A percentile compares a stretch with the other conserved stretches of the same genome.
Evolutionary conservation across 2,888 invertebrate genomes (phyloP).

Genomic region (Latrodectus hesperus): DNA sequence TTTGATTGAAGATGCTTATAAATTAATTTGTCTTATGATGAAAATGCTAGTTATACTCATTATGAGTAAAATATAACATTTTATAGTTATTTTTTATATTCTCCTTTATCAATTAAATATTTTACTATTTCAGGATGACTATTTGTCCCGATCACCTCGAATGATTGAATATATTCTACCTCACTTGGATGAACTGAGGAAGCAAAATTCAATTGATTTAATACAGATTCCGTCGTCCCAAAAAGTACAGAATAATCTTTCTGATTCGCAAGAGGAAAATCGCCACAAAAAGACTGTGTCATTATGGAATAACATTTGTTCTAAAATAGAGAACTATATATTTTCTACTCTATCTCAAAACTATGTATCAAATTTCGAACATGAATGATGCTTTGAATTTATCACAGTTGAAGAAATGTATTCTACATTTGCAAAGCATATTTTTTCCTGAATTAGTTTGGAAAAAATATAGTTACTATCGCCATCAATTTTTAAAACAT

Average conservation of each 20-base stretch:
- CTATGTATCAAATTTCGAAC: constrained; percentile 1
- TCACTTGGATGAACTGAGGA: constrained; percentile 56
- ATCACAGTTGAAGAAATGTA: constrained; percentile 25
- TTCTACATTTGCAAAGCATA: constrained; percentile 27
- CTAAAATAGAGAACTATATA: constrained; percentile 38
- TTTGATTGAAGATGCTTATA: too few species aligned
- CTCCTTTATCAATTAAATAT: neutral
- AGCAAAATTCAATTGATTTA: constrained; percentile 41
- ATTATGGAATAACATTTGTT: constrained; percentile 44
- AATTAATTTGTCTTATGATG: too few species aligned
- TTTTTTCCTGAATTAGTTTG: constrained; percentile 37
- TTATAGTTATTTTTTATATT: neutral
- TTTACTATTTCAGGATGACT: constrained; percentile 27
- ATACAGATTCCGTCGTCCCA: neutral
- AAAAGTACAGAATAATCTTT: neutral
- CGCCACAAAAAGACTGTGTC: neutral
- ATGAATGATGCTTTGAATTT: constrained; percentile 36
- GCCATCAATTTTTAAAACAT: constrained; percentile 17
- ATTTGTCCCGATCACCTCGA: constrained; percentile 16
- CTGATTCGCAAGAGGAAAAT: neutral
- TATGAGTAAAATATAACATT: neutral
- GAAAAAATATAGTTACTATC: constrained; percentile 39
- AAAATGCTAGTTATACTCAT: neutral
- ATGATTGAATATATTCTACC: constrained; percentile 40
- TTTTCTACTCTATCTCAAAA: constrained; percentile 4